Conservation (phyloP, 2,888 invertebrate genomes). For the Frankliniella intonsa region DNA sequence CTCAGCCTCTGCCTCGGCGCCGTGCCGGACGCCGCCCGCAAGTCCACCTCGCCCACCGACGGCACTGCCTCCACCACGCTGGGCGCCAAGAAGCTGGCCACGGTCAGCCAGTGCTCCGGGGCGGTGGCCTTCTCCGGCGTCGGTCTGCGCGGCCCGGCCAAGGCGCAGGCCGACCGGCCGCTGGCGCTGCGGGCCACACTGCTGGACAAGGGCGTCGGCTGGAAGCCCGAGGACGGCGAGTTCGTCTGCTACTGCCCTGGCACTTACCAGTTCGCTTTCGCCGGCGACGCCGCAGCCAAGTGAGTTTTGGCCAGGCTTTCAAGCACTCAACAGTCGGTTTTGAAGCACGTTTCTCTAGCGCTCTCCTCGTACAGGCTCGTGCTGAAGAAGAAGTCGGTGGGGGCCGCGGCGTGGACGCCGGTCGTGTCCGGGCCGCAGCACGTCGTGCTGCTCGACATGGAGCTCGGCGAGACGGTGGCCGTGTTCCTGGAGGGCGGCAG, state of each 20-base stretch:
- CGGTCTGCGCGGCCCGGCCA: conserved; percentile 36
- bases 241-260: conserved; percentile 22
- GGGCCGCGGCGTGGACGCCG: conserved; percentile 45
- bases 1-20: not conserved
- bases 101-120: conserved; percentile 47
- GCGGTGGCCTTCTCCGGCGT: conserved; percentile 47
- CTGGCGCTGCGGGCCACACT: conserved; percentile 42
- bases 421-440: conserved; percentile 41
- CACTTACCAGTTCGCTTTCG: conserved; percentile 45
- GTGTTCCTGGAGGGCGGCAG: conserved; percentile 45
- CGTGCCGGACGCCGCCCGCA: conserved; percentile 13
- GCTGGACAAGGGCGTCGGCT: conserved; percentile 49
- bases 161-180: conserved; percentile 37
- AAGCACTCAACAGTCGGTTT: too few relatives aligned
- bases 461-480: conserved; percentile 46
- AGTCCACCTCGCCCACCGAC: not conserved
- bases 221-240: conserved; percentile 47
- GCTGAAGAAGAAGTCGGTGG: conserved; percentile 43
- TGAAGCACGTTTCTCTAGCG: not conserved
- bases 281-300: conserved; percentile 50
- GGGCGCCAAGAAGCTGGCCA: conserved; percentile 47
- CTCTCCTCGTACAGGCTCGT: conserved; percentile 41
- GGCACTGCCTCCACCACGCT: conserved; percentile 16
- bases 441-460: conserved; percentile 34
- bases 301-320: conserved; percentile 42